Conservation (phyloP, 2,113 vertebrate species). For the Pterocles gutturalis region DNA sequence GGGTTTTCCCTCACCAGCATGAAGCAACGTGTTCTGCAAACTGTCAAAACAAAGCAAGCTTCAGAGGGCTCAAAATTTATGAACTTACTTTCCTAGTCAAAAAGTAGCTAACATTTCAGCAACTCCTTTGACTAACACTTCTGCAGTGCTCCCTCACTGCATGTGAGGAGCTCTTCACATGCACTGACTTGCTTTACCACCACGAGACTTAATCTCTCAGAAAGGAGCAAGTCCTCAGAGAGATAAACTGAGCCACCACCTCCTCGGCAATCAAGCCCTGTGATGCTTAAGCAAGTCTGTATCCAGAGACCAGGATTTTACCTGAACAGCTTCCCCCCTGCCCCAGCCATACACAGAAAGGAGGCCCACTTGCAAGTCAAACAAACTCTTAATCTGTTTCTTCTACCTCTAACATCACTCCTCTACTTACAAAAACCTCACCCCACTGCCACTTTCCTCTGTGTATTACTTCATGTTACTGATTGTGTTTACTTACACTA, state of each 20-base stretch:
- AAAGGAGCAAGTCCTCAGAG: background rate
- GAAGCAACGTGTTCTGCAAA: background rate
- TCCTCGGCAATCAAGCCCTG: background rate
- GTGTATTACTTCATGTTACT: too few relatives aligned
- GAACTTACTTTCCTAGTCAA: background rate
- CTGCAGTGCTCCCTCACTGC: background rate
- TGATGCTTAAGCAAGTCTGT: background rate
- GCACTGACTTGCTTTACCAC: background rate
- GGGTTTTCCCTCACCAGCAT: background rate
- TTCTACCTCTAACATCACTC: background rate
- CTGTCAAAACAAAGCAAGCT: background rate
- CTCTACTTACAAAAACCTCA: fast-evolving
- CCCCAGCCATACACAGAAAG: background rate
- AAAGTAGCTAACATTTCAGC: background rate
- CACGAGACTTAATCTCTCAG: background rate
- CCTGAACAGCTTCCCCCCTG: background rate
- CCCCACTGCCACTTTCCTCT: background rate
- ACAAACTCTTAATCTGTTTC: fast-evolving
- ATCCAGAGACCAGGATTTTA: background rate
- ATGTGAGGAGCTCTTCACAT: fast-evolving
- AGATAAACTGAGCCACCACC: background rate
- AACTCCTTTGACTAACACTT: background rate
- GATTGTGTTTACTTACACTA: background rate
- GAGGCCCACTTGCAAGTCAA: background rate
- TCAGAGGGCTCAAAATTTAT: background rate